Evolutionary conservation across 1,140 invertebrate species (phyloP), one percentile per base, ranked within the genome.

Genomic region (Globodera rostochiensis): DNA sequence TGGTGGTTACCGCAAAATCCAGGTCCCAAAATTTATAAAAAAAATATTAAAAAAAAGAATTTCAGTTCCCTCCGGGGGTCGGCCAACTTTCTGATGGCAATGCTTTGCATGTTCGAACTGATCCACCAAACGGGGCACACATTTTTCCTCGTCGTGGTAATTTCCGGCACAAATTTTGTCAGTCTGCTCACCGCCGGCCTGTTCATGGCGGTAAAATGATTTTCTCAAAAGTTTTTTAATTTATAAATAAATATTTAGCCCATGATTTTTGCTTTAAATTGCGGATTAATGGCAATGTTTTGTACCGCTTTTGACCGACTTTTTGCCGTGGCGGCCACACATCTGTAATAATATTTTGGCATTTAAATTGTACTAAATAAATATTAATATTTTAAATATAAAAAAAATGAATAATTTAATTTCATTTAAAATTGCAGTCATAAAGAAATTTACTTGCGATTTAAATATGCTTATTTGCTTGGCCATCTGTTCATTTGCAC

Each of bases 151-250:
- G 15, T 77, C 21, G 67, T 77, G 60, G 21, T 57, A 36, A 21
- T 77, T 3, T 53, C 75, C n/a, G 75, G 75, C 46, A 77, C 11
- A 9, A 77, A 77, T 47, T 77, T 77, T 77, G 53, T 77, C 47
- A 47, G 46, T 25, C 47, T 77, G 36, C n/a, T 77, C 19, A 45
- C 57, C 47, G 75, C 75, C 67, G 47, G 57, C 47, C 67, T 67
- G 6, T n/a, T 77, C 36, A 77, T 67, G 4, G 60, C 60, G 25
- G 73, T 74, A 47, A 47, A 46, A 36, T 60, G 3, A 64, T 45
- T 45, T 21, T 8, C 0, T 21, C 67, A 69, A 69, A 45, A 45
- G 8, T 60, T 64, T 77, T 77, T 4, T 45, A n/a, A n/a, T 60
- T 77, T 60, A 66, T 45, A 47, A 19, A 21, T 69, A 8, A 7